These are phyloP conservation scores for Limenitis camilla DNA, from an alignment of 2,888 invertebrate genomes.

Conservation along the genomic window DNA sequence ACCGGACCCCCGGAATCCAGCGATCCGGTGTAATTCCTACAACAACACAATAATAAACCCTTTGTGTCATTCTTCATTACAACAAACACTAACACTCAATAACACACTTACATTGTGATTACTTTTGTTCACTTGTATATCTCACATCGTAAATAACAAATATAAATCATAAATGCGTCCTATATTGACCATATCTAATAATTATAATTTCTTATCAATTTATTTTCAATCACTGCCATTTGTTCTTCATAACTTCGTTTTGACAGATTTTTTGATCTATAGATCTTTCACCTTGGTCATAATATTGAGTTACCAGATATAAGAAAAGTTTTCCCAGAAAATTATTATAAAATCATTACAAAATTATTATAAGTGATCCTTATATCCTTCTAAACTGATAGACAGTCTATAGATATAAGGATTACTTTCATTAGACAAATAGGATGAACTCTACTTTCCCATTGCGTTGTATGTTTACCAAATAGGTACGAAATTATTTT, in stretches of 20 bases:
- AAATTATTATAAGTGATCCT: no score
- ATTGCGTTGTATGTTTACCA: no score
- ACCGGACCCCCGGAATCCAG: conserved; percentile 56
- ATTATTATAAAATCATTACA: no score
- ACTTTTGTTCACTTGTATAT: conserved; percentile 34
- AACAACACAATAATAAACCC: conserved; percentile 32
- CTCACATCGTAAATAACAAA: conserved; percentile 48
- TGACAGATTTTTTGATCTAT: conserved; percentile 34
- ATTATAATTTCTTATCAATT: conserved; percentile 30
- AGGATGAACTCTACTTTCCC: no score
- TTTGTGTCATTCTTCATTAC: conserved; percentile 31
- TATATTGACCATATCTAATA: conserved; percentile 38
- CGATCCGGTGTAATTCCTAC: conserved; percentile 53
- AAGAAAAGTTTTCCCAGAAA: no score
- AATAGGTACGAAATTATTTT: no score
- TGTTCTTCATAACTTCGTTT: no score
- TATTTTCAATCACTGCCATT: conserved; percentile 40
- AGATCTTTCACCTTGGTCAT: no score
- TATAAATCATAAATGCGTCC: conserved; percentile 29
- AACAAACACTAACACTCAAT: conserved; percentile 34
- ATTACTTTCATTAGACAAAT: no score
- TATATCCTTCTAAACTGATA: no score
- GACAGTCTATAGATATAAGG: no score
- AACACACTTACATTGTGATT: conserved; percentile 50
- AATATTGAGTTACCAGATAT: no score